A percentile compares a stretch with the other conserved stretches of the same genome.
These are phyloP conservation scores for Phrixothrix hirtus DNA, from an alignment of 2,888 invertebrate species.

Conservation along the genomic window DNA sequence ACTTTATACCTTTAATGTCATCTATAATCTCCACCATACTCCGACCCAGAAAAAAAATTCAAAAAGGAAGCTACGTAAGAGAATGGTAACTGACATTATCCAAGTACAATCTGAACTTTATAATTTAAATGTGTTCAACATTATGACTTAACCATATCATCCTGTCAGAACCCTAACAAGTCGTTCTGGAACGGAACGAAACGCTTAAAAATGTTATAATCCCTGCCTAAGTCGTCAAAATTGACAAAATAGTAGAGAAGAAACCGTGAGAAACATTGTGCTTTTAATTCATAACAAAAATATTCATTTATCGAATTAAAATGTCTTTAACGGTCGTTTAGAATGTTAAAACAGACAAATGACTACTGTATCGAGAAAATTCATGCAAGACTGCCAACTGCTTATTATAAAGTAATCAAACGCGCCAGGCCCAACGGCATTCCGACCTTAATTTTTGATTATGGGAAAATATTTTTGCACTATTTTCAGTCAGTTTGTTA, in stretches of 20 bases:
- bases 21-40: no score
- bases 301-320: conserved; percentile 43
- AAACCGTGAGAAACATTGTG: conserved; percentile 33
- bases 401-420: conserved; percentile 48
- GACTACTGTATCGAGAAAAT: conserved; percentile 45
- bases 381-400: conserved; percentile 38
- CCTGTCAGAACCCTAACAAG: conserved; percentile 26
- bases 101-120: conserved; percentile 30
- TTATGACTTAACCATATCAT: conserved; percentile 28
- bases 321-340: conserved; percentile 46
- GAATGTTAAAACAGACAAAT: conserved; percentile 43
- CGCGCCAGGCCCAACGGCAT: conserved; percentile 14
- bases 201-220: conserved; percentile 12
- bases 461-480: conserved; percentile 26
- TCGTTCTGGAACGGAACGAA: conserved; percentile 13
- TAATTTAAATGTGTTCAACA: conserved; percentile 35
- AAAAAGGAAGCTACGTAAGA: conserved; percentile 10
- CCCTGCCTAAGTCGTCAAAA: no score
- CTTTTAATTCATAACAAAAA: conserved; percentile 4
- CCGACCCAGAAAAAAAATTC: no score
- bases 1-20: no score
- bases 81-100: conserved; percentile 33
- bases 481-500: no score
- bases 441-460: conserved; percentile 19
- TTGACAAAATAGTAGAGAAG: conserved; percentile 17